Conservation (phyloP, 2,888 invertebrate species). For the Eurois occulta region DNA sequence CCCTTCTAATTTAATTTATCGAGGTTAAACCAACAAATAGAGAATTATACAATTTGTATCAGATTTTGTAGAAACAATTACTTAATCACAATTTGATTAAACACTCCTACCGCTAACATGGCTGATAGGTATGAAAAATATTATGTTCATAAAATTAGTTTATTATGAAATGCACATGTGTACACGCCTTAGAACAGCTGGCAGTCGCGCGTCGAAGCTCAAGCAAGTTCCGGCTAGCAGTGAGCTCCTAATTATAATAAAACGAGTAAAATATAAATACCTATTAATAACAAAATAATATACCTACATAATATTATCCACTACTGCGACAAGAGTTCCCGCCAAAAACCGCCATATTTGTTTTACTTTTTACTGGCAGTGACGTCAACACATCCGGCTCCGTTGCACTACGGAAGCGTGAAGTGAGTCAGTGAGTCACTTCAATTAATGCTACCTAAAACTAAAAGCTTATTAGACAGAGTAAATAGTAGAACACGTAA, state of each 20-base stretch:
- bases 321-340: conserved; percentile 40
- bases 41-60: conserved; percentile 33
- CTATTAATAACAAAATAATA: conserved; percentile 14
- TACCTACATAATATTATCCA: conserved; percentile 12
- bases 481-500: conserved; percentile 27
- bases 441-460: conserved; percentile 28
- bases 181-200: conserved; percentile 63
- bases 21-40: conserved; percentile 26
- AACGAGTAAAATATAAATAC: conserved; percentile 65
- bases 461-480: not conserved
- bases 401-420: conserved; percentile 55
- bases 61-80: conserved; percentile 28
- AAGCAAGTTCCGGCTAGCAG: conserved; percentile 79
- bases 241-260: conserved; percentile 72
- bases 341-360: conserved; percentile 56
- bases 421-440: conserved; percentile 58
- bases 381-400: conserved; percentile 66
- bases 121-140: conserved; percentile 21
- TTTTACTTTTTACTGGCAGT: conserved; percentile 58
- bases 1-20: conserved; percentile 46
- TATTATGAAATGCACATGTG: conserved; percentile 48
- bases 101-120: conserved; percentile 20
- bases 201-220: conserved; percentile 37
- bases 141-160: conserved; percentile 12
- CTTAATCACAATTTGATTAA: conserved; percentile 38